Evolutionary conservation across 1,140 invertebrate genomes (phyloP).

Genomic region (Drosophila virilis): DNA sequence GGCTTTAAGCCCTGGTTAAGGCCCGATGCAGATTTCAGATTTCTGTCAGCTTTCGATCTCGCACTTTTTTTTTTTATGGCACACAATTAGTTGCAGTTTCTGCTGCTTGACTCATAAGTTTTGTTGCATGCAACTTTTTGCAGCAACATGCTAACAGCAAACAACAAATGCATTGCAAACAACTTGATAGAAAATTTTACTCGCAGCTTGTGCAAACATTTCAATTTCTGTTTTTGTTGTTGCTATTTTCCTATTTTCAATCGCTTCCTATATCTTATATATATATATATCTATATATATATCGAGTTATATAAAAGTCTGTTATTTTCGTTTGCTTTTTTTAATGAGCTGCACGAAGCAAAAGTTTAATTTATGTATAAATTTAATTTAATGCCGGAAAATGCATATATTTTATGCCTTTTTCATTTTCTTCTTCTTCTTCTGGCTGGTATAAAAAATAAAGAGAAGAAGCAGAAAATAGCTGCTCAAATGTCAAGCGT

Average conservation of each 20-base stretch:
- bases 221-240: conserved; percentile 32
- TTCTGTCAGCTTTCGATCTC: too few species aligned
- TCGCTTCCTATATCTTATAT: conserved; percentile 16
- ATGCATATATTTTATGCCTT: conserved; percentile 59
- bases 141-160: conserved; percentile 58
- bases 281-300: background rate
- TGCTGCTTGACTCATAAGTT: conserved; percentile 48
- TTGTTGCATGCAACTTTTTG: conserved; percentile 65
- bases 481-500: conserved; percentile 57
- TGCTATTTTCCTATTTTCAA: conserved; percentile 17
- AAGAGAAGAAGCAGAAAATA: conserved; percentile 33
- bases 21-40: too few species aligned
- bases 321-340: conserved; percentile 23
- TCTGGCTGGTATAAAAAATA: conserved; percentile 18
- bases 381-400: conserved; percentile 82
- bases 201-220: conserved; percentile 34
- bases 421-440: conserved; percentile 9
- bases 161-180: conserved; percentile 39
- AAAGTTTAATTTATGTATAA: conserved; percentile 83
- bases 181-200: conserved; percentile 31
- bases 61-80: conserved; percentile 2
- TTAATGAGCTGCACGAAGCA: conserved; percentile 80
- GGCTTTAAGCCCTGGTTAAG: background rate
- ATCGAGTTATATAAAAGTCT: conserved; percentile 1
- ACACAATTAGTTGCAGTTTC: conserved; percentile 14